These are phyloP conservation scores for Centropus unirufus DNA, from an alignment of 2,113 vertebrate species.

Conservation along the genomic window DNA sequence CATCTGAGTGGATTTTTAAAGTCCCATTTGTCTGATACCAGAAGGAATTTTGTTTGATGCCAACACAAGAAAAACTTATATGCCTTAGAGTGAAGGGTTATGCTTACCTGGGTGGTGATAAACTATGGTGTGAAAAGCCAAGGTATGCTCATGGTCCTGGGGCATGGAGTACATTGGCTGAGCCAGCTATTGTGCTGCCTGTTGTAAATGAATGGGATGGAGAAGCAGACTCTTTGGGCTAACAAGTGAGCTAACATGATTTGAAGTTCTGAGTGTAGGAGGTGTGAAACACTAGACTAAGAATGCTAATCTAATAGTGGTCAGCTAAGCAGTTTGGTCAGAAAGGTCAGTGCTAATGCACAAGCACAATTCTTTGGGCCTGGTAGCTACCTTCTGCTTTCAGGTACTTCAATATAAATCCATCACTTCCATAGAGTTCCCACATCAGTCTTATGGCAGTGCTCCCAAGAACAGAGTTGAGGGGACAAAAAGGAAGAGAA, in stretches of 20 bases:
- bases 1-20: constrained; percentile 20
- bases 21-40: neutral
- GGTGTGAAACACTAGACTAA: neutral
- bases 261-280: neutral
- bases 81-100: constrained; percentile 3
- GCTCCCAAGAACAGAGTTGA: neutral
- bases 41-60: constrained; percentile 8
- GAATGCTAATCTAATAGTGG: neutral
- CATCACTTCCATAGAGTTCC: neutral
- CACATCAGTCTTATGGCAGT: neutral
- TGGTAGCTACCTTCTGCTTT: neutral
- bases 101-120: constrained; percentile 4
- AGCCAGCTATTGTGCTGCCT: constrained; percentile 4
- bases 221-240: neutral
- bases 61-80: neutral
- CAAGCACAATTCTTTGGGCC: neutral
- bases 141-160: neutral
- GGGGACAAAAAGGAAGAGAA: neutral
- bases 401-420: neutral
- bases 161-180: neutral
- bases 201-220: neutral
- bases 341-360: neutral
- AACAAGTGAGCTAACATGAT: neutral
- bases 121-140: neutral
- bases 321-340: neutral